Evolutionary conservation across 2,113 vertebrate species (phyloP).

Genomic region (Heptranchias perlo): DNA sequence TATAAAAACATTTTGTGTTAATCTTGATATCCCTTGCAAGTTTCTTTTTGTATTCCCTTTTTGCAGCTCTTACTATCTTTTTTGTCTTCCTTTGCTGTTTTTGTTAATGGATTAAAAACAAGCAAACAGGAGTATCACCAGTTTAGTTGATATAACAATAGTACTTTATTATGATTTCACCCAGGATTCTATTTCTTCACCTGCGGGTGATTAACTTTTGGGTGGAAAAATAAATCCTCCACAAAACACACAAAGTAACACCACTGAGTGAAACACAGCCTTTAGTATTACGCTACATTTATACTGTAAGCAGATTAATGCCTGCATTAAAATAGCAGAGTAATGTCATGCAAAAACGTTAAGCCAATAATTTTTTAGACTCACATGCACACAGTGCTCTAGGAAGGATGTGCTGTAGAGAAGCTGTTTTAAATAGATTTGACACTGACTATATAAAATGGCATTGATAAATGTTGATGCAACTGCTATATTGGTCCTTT

Average conservation of each 20-base stretch:
- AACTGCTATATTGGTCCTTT: not conserved
- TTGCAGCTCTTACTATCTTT: too few species aligned
- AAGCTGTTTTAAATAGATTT: not conserved
- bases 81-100: too few species aligned
- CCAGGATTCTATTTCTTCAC: not conserved
- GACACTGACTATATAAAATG: not conserved
- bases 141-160: not conserved
- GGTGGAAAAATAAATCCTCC: not conserved
- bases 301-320: not conserved
- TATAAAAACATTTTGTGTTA: too few species aligned
- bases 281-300: not conserved
- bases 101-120: not conserved
- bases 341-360: not conserved
- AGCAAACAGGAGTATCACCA: not conserved
- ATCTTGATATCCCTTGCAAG: too few species aligned
- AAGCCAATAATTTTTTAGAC: not conserved
- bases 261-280: not conserved
- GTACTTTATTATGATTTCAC: not conserved
- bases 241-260: not conserved
- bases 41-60: too few species aligned
- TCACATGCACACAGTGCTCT: not conserved
- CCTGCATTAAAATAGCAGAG: not conserved
- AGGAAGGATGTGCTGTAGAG: not conserved
- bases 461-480: not conserved
- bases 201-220: not conserved